phyloP scores from a whole-genome alignment of 2,797 vertebrate species.

The Xenentodon cancila region DNA sequence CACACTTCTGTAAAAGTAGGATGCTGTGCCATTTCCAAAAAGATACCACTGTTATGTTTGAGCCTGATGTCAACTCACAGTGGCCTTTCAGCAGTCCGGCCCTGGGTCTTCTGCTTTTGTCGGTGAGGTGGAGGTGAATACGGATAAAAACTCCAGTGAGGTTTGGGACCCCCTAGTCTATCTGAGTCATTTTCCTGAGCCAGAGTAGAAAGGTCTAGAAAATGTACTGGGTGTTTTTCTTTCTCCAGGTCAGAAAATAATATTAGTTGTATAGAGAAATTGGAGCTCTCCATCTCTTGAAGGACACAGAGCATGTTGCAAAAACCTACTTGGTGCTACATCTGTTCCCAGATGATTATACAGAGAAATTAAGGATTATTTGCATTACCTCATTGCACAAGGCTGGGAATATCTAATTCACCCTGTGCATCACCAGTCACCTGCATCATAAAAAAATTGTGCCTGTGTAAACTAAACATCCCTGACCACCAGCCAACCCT shows the following conservation, averaged over 20 bases:
- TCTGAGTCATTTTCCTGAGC: background rate
- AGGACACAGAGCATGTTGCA: conserved; percentile 7
- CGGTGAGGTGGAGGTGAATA: no score
- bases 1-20: background rate
- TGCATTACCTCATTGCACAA: conserved; percentile 11
- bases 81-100: background rate
- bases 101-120: no score
- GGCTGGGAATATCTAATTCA: no score
- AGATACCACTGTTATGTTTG: background rate
- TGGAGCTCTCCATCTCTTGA: conserved; percentile 13
- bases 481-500: conserved; percentile 1
- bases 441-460: background rate
- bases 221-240: no score
- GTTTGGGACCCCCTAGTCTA: background rate
- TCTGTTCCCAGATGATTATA: background rate
- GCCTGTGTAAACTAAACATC: background rate
- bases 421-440: background rate
- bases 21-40: background rate
- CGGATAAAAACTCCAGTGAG: no score
- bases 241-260: conserved; percentile 29
- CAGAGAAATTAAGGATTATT: conserved; percentile 6
- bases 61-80: conserved; percentile 8
- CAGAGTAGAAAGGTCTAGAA: background rate
- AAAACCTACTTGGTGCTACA: background rate
- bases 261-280: conserved; percentile 16